Evolutionary conservation across 23 tunicate genomes (phyloP), one percentile per base, ranked within the genome.

Genomic region (Clavelina lepadiformis): DNA sequence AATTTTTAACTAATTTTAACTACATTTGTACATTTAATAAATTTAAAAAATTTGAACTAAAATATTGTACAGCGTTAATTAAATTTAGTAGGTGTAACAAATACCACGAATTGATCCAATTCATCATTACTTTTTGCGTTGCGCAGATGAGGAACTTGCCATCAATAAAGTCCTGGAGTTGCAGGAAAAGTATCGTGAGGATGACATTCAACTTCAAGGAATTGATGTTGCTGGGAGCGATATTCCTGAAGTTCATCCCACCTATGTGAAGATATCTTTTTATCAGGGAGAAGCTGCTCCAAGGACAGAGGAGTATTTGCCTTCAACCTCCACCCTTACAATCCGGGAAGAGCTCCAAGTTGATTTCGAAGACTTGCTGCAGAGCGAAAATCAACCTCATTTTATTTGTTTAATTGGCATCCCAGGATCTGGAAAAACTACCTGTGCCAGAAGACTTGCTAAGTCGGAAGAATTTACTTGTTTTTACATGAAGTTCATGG

Each of bases 351-450:
- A 23, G 2, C 26, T 28, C 38, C 29, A 68, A 38, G 22, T 68
- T 5, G 7, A 6, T 3, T 68, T 68, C 23, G 64, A 35, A 2
- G 35, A 55, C 2, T 31, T 70, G 32, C 27, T 21, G 33, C 59
- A 41, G 11, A 41, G 13, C 49, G 11, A 8, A 11, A 41, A 41
- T 8, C 49, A 15, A 41, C 15, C 13, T 41, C 11, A 15, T 3
- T 70, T 41, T 23, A 27, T 55, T 55, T 51, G 64, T 55, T 22
- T 70, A 29, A 54, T 70, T 33, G 76, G 76, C 36, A 26, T 36
- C 33, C 76, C 76, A 8, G 76, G 76, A 5, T 54, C 64, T 5
- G 76, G 76, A 33, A 70, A 70, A 56, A 70, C 76, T 23, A 70
- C 76, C 2, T 37, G 30, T 23, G 35, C 76, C 1, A 54, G 56